Conservation (phyloP, 2,113 vertebrate species). For the Eretmochelys imbricata region DNA sequence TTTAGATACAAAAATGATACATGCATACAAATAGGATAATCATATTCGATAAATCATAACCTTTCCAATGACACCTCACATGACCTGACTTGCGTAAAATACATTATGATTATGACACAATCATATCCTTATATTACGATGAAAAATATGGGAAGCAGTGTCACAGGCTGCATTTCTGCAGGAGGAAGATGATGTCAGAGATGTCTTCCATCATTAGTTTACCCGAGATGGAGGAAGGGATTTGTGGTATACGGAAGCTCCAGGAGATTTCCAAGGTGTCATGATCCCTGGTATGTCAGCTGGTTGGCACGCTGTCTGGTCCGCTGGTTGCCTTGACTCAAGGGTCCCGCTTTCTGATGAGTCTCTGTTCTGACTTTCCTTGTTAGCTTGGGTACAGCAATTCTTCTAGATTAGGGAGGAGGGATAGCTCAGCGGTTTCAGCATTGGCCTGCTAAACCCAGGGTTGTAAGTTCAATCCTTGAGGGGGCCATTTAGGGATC, state of each 20-base stretch:
- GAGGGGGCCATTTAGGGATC: too few relatives aligned
- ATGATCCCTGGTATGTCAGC: background rate
- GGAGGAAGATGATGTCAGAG: background rate
- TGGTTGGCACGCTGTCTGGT: background rate
- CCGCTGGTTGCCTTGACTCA: background rate
- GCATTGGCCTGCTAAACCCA: too few relatives aligned
- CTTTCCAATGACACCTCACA: too few relatives aligned
- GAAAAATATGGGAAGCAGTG: too few relatives aligned
- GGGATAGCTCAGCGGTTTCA: too few relatives aligned
- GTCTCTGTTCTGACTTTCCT: background rate
- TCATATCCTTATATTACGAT: too few relatives aligned
- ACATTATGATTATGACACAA: too few relatives aligned
- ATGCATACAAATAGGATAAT: too few relatives aligned
- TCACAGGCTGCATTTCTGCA: background rate
- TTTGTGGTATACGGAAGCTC: background rate
- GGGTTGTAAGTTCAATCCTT: too few relatives aligned
- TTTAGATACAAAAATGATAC: too few relatives aligned
- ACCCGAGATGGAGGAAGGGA: background rate
- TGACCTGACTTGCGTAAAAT: too few relatives aligned
- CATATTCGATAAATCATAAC: too few relatives aligned
- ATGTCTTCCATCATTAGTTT: background rate
- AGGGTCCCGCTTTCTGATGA: rapidly evolving
- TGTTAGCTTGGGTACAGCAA: background rate
- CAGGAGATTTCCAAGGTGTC: background rate
- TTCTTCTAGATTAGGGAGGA: background rate